phyloP scores from a whole-genome alignment of 2,888 invertebrate genomes.

The Dyspetes luteomarginatus region DNA sequence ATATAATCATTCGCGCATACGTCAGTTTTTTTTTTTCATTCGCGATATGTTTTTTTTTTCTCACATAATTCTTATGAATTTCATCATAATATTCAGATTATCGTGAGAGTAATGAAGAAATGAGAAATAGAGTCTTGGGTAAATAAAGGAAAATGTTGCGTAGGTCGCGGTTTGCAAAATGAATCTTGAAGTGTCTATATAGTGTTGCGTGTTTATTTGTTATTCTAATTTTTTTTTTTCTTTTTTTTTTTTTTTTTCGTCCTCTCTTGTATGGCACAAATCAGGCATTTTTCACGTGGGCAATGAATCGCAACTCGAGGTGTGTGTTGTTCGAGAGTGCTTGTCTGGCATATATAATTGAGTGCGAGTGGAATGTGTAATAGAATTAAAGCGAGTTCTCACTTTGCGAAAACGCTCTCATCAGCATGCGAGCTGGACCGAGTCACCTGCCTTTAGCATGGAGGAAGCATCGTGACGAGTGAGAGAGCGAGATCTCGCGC shows the following conservation, averaged over 20 bases:
- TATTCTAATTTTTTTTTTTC: too few species aligned
- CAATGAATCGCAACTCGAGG: conserved; percentile 28
- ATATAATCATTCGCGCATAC: conserved; percentile 33
- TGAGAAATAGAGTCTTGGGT: too few species aligned
- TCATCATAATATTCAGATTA: not conserved
- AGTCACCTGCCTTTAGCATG: conserved; percentile 21
- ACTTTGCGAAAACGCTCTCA: conserved; percentile 3
- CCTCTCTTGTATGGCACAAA: not conserved
- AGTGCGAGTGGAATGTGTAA: conserved; percentile 22
- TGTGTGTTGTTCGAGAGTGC: too few species aligned
- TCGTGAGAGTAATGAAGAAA: too few species aligned
- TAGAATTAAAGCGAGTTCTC: conserved; percentile 23
- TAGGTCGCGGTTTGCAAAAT: conserved; percentile 59
- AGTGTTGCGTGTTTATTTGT: too few species aligned
- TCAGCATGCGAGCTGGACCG: conserved; percentile 18
- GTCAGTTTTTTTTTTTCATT: not conserved
- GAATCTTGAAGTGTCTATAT: conserved; percentile 2
- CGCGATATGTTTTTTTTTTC: too few species aligned
- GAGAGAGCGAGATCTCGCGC: conserved; percentile 46
- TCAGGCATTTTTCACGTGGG: conserved; percentile 12
- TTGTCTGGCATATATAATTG: too few species aligned
- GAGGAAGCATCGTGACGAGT: conserved; percentile 23
- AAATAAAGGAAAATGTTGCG: too few species aligned
- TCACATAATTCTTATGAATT: too few species aligned
- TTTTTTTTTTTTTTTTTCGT: too few species aligned